Evolutionary conservation across 2,888 invertebrate species (phyloP).

Genomic region (Leucoma salicis): DNA sequence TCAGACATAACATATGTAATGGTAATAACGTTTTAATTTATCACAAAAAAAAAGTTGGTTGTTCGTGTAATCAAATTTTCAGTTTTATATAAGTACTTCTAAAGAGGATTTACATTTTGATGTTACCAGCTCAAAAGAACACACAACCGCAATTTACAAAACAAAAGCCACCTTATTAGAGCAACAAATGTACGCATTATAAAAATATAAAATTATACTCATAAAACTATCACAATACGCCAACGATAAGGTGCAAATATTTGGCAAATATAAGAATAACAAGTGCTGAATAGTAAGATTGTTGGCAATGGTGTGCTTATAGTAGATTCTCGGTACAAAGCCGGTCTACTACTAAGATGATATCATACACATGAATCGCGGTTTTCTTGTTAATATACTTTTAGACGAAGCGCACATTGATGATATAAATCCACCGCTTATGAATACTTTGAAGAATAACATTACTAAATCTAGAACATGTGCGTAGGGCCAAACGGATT

Average conservation of each 20-base stretch:
- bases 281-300: slow-evolving; percentile 65
- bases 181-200: slow-evolving; percentile 48
- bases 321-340: slow-evolving; percentile 42
- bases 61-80: too few species aligned
- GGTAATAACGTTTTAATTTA: too few species aligned
- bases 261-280: slow-evolving; percentile 72
- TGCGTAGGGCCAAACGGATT: slow-evolving; percentile 8
- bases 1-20: too few species aligned
- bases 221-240: slow-evolving; percentile 62
- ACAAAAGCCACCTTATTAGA: slow-evolving; percentile 48
- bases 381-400: slow-evolving; percentile 38
- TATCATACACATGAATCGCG: slow-evolving; percentile 45
- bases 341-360: slow-evolving; percentile 39
- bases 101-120: too few species aligned
- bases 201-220: slow-evolving; percentile 52
- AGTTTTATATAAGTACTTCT: too few species aligned
- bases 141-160: slow-evolving; percentile 34
- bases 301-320: slow-evolving; percentile 59
- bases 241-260: slow-evolving; percentile 67
- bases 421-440: slow-evolving; percentile 32
- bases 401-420: slow-evolving; percentile 31
- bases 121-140: too few species aligned
- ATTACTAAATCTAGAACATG: slow-evolving; percentile 24
- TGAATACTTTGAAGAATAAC: slow-evolving; percentile 18
- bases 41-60: too few species aligned